Conservation (phyloP, 2,888 invertebrate genomes). For the Eledona agricola region DNA sequence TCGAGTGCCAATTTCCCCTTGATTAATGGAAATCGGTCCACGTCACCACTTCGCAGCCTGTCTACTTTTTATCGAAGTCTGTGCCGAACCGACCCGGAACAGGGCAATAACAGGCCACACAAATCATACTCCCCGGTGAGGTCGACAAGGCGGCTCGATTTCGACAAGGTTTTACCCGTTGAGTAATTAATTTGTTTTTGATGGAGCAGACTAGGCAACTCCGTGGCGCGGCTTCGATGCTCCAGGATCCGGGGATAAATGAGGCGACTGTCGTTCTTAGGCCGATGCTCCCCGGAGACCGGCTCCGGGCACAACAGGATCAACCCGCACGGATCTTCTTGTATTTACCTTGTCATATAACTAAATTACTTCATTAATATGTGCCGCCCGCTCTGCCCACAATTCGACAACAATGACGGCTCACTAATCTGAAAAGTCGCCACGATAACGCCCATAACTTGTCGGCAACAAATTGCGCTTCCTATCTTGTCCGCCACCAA, state of each 20-base stretch:
- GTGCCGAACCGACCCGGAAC: constrained; percentile 25
- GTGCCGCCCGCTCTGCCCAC: constrained; percentile 37
- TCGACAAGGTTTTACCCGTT: constrained; percentile 58
- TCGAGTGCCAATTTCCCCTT: constrained; percentile 31
- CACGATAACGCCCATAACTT: too few relatives aligned
- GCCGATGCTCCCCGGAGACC: constrained; percentile 57
- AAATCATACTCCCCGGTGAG: constrained; percentile 58
- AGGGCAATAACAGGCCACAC: constrained; percentile 50
- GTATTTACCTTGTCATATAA: constrained; percentile 63
- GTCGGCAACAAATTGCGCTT: too few relatives aligned
- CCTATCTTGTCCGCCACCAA: too few relatives aligned
- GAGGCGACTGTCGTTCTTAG: constrained; percentile 57
- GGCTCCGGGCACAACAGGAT: constrained; percentile 54
- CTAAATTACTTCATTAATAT: constrained; percentile 59
- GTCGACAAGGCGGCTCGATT: constrained; percentile 58
- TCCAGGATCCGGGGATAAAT: constrained; percentile 56
- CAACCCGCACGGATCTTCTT: constrained; percentile 60
- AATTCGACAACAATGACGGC: background rate
- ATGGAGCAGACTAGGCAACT: constrained; percentile 55
- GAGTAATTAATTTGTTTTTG: constrained; percentile 62
- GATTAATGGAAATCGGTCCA: constrained; percentile 33
- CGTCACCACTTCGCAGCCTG: constrained; percentile 17
- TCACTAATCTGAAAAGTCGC: too few relatives aligned
- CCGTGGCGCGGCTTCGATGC: constrained; percentile 29
- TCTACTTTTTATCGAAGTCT: constrained; percentile 34